Evolutionary conservation across 2,888 invertebrate species (phyloP).

Genomic region (Lacanobia oleracea): DNA sequence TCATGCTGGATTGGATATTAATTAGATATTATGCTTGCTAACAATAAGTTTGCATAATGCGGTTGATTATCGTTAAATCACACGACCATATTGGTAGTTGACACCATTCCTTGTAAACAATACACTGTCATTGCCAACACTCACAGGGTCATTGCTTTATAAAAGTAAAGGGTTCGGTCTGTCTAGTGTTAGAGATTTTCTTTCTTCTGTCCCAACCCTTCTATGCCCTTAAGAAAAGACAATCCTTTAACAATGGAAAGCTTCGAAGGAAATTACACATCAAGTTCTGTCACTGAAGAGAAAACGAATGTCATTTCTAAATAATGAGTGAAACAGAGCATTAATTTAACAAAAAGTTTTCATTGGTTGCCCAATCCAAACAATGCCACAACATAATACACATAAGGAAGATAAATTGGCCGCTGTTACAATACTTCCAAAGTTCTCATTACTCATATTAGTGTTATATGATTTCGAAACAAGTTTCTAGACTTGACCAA

Average conservation of each 20-base stretch:
- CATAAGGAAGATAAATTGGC: conserved; percentile 21
- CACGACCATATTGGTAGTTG: conserved; percentile 36
- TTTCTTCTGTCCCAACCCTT: not conserved
- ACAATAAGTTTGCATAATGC: conserved; percentile 43
- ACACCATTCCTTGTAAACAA: conserved; percentile 60
- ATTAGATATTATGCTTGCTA: conserved; percentile 29
- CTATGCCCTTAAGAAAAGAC: not conserved
- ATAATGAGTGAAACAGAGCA: conserved; percentile 5
- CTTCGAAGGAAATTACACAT: not conserved
- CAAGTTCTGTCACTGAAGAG: not conserved
- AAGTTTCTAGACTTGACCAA: conserved; percentile 42
- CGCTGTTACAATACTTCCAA: conserved; percentile 1
- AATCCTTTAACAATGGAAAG: not conserved
- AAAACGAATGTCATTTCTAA: conserved; percentile 8
- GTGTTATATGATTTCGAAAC: conserved; percentile 30
- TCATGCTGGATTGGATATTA: conserved; percentile 4
- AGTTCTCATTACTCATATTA: conserved; percentile 20
- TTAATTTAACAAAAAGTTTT: conserved; percentile 25
- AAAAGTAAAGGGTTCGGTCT: conserved; percentile 1
- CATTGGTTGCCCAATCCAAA: conserved; percentile 14
- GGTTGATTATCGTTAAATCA: conserved; percentile 39
- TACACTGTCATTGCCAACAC: conserved; percentile 56
- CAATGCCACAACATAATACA: conserved; percentile 1
- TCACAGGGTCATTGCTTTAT: conserved; percentile 25
- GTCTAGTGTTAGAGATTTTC: not conserved